phyloP scores from a whole-genome alignment of 2,113 vertebrate genomes.

The Delphinus delphis region DNA sequence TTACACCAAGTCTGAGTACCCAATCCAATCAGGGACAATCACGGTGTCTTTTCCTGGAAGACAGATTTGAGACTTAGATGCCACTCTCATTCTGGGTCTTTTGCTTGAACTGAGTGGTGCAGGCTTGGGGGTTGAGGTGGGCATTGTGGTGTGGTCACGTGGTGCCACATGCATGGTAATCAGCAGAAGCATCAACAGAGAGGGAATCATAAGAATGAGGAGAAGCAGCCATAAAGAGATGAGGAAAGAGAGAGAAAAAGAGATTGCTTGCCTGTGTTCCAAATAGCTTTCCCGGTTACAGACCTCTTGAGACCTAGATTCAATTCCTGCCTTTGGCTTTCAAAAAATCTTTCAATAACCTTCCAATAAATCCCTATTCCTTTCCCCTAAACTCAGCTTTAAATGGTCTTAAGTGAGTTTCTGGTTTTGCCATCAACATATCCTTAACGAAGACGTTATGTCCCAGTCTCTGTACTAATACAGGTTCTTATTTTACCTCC shows the following conservation, averaged over 20 bases:
- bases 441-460: background rate
- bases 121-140: background rate
- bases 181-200: background rate
- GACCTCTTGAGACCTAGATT: background rate
- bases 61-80: background rate
- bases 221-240: background rate
- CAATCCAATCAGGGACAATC: background rate
- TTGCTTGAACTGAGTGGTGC: background rate
- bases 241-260: background rate
- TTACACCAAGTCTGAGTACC: background rate
- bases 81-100: background rate
- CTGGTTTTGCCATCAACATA: background rate
- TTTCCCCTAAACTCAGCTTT: background rate
- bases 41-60: background rate
- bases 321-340: background rate
- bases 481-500: background rate
- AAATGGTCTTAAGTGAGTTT: slow-evolving; percentile 5
- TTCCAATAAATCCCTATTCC: background rate
- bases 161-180: background rate
- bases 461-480: background rate
- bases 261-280: background rate
- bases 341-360: background rate
- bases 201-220: background rate
- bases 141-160: background rate
- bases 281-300: background rate